A percentile compares a stretch with the other conserved stretches of the same genome.
Evolutionary conservation across 2,113 vertebrate genomes (phyloP).

Genomic region (Cryptotis parvus): DNA sequence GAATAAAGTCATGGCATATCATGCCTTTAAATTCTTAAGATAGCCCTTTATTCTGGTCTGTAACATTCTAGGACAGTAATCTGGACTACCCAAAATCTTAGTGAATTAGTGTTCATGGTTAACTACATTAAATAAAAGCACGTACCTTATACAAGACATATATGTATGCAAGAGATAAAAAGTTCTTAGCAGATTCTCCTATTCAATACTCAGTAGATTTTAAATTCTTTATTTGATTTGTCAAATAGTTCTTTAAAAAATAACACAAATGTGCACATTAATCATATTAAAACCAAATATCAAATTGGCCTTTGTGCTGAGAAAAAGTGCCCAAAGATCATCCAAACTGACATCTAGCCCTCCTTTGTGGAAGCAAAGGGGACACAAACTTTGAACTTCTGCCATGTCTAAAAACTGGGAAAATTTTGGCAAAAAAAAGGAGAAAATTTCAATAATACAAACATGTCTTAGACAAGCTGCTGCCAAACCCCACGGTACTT

Average conservation of each 20-base stretch:
- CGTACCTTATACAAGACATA: neutral
- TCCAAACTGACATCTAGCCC: neutral
- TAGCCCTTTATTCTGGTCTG: neutral
- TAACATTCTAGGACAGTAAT: neutral
- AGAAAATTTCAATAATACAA: slow-evolving; percentile 53
- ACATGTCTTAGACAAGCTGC: slow-evolving; percentile 23
- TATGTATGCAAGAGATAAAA: neutral
- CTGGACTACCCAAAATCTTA: neutral
- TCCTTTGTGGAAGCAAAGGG: slow-evolving; percentile 37
- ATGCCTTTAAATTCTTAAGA: neutral
- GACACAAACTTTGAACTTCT: slow-evolving; percentile 37
- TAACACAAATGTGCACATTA: neutral
- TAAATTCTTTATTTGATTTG: neutral
- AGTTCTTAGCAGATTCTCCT: neutral
- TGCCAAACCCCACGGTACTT: slow-evolving; percentile 53
- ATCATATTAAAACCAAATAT: neutral
- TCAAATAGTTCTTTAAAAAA: neutral
- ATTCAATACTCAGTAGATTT: neutral
- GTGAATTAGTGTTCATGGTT: neutral
- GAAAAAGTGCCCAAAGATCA: slow-evolving; percentile 5
- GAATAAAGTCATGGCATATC: neutral
- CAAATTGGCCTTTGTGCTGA: slow-evolving; percentile 16
- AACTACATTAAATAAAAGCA: neutral
- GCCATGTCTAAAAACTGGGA: slow-evolving; percentile 58
- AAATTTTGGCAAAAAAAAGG: slow-evolving; percentile 50